Evolutionary conservation across 2,113 vertebrate species (phyloP).

Genomic region (Neotragus pygmaeus): DNA sequence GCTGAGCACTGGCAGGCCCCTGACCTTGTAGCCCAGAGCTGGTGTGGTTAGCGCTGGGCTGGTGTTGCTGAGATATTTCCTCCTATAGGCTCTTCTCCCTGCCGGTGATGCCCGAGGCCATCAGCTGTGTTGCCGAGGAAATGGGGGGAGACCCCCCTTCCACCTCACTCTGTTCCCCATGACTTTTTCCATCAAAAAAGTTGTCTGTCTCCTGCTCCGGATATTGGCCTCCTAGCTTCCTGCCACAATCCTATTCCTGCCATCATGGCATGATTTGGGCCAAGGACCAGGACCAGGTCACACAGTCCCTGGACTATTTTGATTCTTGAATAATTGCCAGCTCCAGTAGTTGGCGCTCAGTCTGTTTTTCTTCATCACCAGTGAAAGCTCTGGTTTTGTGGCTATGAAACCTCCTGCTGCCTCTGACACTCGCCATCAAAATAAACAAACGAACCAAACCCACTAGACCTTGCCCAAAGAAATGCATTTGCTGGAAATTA

Average conservation of each 20-base stretch:
- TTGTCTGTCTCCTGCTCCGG: neutral
- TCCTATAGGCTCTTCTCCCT: neutral
- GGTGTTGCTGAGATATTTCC: neutral
- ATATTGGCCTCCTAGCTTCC: neutral
- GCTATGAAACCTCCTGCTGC: neutral
- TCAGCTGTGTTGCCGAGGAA: neutral
- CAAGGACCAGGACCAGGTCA: neutral
- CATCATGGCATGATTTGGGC: too few species aligned
- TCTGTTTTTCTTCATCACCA: neutral
- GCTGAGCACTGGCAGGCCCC: neutral
- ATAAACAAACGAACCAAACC: neutral
- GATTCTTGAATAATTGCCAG: neutral
- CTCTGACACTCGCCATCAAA: rapidly evolving
- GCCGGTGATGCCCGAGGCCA: rapidly evolving
- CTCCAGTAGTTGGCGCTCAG: neutral
- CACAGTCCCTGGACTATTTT: neutral
- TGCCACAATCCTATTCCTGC: rapidly evolving
- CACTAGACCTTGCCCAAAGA: neutral
- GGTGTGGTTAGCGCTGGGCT: rapidly evolving
- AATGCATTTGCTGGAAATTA: neutral
- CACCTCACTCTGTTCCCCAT: rapidly evolving
- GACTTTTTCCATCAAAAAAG: neutral
- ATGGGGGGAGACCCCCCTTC: neutral
- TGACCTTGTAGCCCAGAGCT: rapidly evolving
- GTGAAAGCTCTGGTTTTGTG: neutral